phyloP scores from a whole-genome alignment of 1,140 invertebrate genomes.

The Globodera rostochiensis region DNA sequence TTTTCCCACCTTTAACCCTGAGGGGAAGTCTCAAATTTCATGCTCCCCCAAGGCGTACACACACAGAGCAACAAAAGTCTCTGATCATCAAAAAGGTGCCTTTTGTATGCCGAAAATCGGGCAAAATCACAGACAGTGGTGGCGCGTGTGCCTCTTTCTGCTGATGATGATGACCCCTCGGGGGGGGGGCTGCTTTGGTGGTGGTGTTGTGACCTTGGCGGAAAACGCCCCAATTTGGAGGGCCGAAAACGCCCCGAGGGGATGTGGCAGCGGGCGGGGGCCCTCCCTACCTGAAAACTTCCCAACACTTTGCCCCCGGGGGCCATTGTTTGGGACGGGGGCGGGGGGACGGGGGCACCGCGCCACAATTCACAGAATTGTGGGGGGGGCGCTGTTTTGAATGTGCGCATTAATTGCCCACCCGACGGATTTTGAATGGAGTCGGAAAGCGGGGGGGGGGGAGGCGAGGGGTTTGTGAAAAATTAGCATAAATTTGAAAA shows the following conservation, averaged over 20 bases:
- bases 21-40: not conserved
- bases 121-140: not conserved
- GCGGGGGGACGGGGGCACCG: too few species aligned
- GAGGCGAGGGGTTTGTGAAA: not conserved
- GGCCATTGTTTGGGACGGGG: not conserved
- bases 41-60: not conserved
- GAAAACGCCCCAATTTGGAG: not conserved
- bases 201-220: not conserved
- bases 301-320: not conserved
- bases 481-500: slow-evolving; percentile 9
- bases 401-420: slow-evolving; percentile 19
- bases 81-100: not conserved
- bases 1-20: too few species aligned
- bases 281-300: not conserved
- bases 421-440: not conserved
- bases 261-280: not conserved
- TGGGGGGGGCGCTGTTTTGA: not conserved
- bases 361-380: not conserved
- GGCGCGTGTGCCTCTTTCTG: slow-evolving; percentile 17
- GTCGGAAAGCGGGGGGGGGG: not conserved
- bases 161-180: slow-evolving; percentile 8
- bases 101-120: slow-evolving; percentile 18
- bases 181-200: not conserved
- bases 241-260: not conserved
- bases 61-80: not conserved